Percentiles rank a stretch among this genome's conserved stretches.
Conservation (phyloP, 2,113 vertebrate genomes). For the Lamprotornis superbus region DNA sequence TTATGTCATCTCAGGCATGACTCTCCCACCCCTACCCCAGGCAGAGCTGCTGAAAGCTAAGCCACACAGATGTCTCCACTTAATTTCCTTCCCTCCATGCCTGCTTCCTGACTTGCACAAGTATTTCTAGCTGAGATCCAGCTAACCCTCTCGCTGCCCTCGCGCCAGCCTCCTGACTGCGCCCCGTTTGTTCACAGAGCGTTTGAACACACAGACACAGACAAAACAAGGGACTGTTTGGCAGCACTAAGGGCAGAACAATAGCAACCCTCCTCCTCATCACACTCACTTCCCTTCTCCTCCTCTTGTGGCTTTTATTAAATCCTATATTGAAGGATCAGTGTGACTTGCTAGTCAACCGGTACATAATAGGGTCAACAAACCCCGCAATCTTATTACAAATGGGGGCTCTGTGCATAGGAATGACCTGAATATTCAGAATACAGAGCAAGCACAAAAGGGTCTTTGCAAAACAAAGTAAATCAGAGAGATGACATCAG, state of each 20-base stretch:
- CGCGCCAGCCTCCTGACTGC: not conserved
- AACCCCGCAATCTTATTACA: not conserved
- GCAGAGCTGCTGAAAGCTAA: slow-evolving; percentile 53
- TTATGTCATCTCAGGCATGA: slow-evolving; percentile 53
- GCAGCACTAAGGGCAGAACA: slow-evolving; percentile 44
- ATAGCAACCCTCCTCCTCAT: slow-evolving; percentile 47
- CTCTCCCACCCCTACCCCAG: slow-evolving; percentile 49
- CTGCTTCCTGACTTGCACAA: slow-evolving; percentile 37
- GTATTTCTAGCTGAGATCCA: slow-evolving; percentile 3
- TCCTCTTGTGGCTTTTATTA: not conserved
- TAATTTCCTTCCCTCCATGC: slow-evolving; percentile 71
- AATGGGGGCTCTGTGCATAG: not conserved
- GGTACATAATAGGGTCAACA: not conserved
- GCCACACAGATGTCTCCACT: slow-evolving; percentile 62
- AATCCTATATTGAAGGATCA: not conserved
- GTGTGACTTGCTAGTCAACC: not conserved
- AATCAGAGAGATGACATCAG: slow-evolving; percentile 35
- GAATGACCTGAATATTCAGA: not conserved
- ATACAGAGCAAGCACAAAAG: slow-evolving; percentile 18
- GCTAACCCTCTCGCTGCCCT: slow-evolving; percentile 20
- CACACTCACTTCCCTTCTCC: not conserved
- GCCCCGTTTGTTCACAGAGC: not conserved
- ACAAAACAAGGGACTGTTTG: slow-evolving; percentile 29
- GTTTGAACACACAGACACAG: slow-evolving; percentile 17
- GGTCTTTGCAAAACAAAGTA: slow-evolving; percentile 30